phyloP scores from a whole-genome alignment of 2,797 vertebrate genomes.

The Enteromius treurensis region DNA sequence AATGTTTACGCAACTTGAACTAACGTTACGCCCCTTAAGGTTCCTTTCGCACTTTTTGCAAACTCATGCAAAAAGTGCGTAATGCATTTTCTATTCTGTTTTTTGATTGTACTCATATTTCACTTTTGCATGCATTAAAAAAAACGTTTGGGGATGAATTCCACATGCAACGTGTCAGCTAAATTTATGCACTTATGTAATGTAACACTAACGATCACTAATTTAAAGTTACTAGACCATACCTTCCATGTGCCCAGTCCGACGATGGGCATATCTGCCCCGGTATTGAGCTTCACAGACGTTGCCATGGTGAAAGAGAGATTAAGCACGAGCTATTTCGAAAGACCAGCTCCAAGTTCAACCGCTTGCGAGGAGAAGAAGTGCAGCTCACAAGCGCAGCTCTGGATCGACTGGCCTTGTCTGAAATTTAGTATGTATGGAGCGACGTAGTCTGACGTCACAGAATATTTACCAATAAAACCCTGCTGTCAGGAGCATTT shows the following conservation, averaged over 20 bases:
- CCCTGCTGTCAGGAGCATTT: not conserved
- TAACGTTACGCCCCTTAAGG: too few species aligned
- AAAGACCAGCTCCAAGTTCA: not conserved
- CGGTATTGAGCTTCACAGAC: constrained; percentile 72
- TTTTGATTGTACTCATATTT: not conserved
- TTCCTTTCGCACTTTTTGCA: not conserved
- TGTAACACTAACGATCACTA: not conserved
- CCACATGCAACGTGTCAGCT: not conserved
- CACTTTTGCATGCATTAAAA: not conserved
- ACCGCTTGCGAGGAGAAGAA: not conserved
- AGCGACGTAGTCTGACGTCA: not conserved
- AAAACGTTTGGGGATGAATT: not conserved
- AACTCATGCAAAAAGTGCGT: too few species aligned
- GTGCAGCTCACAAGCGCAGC: not conserved
- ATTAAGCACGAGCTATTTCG: not conserved
- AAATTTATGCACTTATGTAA: not conserved
- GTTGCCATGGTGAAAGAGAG: constrained; percentile 64
- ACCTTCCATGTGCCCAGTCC: constrained; percentile 83
- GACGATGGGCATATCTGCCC: constrained; percentile 72
- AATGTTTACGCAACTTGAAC: not conserved
- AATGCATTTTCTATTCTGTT: not conserved
- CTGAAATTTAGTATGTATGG: not conserved
- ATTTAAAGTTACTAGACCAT: not conserved
- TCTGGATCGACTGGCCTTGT: not conserved
- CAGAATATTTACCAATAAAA: not conserved